phyloP scores from a whole-genome alignment of 2,113 vertebrate genomes.

The Sminthopsis crassicaudata region DNA sequence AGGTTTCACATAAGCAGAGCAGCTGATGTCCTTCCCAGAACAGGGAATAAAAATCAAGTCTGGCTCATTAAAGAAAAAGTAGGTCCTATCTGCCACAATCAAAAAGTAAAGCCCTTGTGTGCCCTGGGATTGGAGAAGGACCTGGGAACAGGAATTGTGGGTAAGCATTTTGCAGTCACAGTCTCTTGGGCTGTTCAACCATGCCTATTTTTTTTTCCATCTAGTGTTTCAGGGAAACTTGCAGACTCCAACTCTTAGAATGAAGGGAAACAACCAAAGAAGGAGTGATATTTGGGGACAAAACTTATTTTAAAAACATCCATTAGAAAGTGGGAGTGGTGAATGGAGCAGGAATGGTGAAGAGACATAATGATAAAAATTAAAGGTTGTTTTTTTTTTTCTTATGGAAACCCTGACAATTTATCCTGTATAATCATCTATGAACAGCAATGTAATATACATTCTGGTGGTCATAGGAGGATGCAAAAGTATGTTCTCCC shows the following conservation, averaged over 20 bases:
- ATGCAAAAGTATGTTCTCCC: not conserved
- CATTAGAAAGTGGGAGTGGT: not conserved
- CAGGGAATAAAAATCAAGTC: conserved; percentile 39
- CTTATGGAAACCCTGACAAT: not conserved
- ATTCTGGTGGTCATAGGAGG: not conserved
- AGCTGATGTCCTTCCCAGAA: conserved; percentile 24
- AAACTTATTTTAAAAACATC: not conserved
- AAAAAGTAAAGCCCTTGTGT: not conserved
- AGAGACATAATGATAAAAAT: not conserved
- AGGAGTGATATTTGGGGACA: not conserved
- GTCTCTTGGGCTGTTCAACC: conserved; percentile 4
- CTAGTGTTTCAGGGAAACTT: not conserved
- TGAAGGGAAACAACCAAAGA: not conserved
- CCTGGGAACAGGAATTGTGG: not conserved
- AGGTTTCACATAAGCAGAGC: conserved; percentile 30
- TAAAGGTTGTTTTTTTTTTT: not conserved
- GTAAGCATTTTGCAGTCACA: not conserved
- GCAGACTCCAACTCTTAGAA: not conserved
- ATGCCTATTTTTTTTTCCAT: not conserved
- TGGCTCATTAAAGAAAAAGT: conserved; percentile 35
- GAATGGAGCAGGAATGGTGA: not conserved
- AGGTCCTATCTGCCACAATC: not conserved
- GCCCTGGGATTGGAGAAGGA: not conserved
- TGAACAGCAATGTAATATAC: not conserved
- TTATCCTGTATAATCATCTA: not conserved